These are phyloP conservation scores for Cavia porcellus DNA, from an alignment of 2,113 vertebrate species.

Conservation along the genomic window DNA sequence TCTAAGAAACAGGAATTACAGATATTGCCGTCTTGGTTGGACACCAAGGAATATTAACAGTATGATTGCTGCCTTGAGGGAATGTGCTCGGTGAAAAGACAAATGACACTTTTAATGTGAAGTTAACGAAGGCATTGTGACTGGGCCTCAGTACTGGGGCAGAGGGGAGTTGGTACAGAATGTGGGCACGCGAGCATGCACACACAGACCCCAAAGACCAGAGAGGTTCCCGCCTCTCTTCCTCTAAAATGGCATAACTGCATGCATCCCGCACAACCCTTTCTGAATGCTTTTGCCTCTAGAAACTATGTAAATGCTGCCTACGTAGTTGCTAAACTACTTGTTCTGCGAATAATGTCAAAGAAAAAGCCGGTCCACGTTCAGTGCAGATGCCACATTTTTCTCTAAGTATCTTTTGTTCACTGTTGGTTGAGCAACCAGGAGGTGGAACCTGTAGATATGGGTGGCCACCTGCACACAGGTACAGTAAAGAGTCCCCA, in stretches of 20 bases:
- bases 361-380: not conserved
- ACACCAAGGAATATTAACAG: constrained; percentile 5
- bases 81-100: constrained; percentile 52
- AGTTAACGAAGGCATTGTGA: constrained; percentile 37
- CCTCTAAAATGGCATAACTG: too few species aligned
- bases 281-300: not conserved
- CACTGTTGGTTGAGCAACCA: not conserved
- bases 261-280: not conserved
- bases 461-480: not conserved
- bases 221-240: not conserved
- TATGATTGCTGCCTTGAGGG: constrained; percentile 41
- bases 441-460: not conserved
- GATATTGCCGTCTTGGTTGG: constrained; percentile 62
- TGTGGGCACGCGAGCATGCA: not conserved
- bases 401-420: not conserved
- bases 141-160: not conserved
- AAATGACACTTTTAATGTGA: not conserved
- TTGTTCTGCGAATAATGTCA: too few species aligned
- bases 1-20: constrained; percentile 59
- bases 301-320: not conserved
- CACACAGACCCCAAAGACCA: not conserved
- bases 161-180: not conserved
- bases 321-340: not conserved
- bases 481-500: not conserved
- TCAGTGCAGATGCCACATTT: not conserved